phyloP scores from a whole-genome alignment of 2,797 vertebrate genomes.

The Manis javanica region DNA sequence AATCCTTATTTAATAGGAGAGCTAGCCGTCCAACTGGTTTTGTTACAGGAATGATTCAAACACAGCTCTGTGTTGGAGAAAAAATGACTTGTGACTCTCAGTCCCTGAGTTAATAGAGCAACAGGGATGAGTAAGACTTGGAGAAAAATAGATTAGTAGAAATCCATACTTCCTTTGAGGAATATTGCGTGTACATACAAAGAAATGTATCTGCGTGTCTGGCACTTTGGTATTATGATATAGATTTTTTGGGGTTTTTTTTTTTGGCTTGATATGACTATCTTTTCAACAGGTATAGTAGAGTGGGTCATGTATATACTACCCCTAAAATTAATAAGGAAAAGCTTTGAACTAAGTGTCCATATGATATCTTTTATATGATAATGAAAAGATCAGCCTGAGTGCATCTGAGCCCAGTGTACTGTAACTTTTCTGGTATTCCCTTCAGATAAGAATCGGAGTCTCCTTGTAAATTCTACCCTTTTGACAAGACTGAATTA shows the following conservation, averaged over 20 bases:
- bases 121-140: not conserved
- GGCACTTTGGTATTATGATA: not conserved
- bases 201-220: not conserved
- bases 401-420: not conserved
- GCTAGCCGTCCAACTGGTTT: slow-evolving; percentile 70
- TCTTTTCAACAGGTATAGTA: not conserved
- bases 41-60: slow-evolving; percentile 50
- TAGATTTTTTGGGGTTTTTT: not conserved
- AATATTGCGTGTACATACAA: not conserved
- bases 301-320: not conserved
- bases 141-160: not conserved
- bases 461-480: not conserved
- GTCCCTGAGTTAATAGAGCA: not conserved
- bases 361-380: not conserved
- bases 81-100: slow-evolving; percentile 39
- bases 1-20: not conserved
- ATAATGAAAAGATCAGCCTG: not conserved
- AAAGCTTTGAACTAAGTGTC: not conserved
- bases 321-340: not conserved
- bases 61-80: slow-evolving; percentile 2
- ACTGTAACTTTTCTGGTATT: not conserved
- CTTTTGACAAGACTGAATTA: not conserved
- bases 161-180: not conserved
- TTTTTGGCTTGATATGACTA: not conserved
- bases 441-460: not conserved